These are phyloP conservation scores for western clawed frog (Xenopus tropicalis) DNA, from an alignment of 2,113 vertebrate genomes.

Conservation along the genomic window DNA sequence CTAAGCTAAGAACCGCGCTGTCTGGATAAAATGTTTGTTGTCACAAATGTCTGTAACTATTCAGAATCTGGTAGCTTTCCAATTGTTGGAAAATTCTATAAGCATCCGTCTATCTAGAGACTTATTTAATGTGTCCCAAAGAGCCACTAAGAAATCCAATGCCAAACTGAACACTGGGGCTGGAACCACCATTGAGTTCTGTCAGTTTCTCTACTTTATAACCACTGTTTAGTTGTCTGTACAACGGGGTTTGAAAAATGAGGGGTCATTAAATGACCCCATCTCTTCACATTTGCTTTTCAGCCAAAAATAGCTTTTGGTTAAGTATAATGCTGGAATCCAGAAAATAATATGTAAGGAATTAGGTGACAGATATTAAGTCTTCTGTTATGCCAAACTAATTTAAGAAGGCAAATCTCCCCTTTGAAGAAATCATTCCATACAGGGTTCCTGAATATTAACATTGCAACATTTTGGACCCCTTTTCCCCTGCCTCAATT, in stretches of 20 bases:
- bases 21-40: constrained; percentile 43
- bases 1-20: constrained; percentile 28
- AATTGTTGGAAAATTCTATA: constrained; percentile 27
- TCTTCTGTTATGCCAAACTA: not conserved
- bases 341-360: constrained; percentile 13
- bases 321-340: not conserved
- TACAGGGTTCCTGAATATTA: too few species aligned
- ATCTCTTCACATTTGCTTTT: constrained; percentile 22
- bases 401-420: not conserved
- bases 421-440: too few species aligned
- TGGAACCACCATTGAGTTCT: constrained; percentile 27
- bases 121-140: constrained; percentile 34
- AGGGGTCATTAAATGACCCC: constrained; percentile 32
- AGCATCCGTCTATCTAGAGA: constrained; percentile 33
- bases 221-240: constrained; percentile 25
- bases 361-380: not conserved
- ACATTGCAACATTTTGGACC: too few species aligned
- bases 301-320: constrained; percentile 23
- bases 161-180: constrained; percentile 18
- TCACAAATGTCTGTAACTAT: constrained; percentile 42
- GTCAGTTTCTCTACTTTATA: constrained; percentile 25
- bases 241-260: constrained; percentile 22
- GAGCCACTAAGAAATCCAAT: constrained; percentile 27
- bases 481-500: too few species aligned
- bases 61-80: constrained; percentile 35